Conservation (phyloP, 2,888 invertebrate species). For the Volucella inanis region DNA sequence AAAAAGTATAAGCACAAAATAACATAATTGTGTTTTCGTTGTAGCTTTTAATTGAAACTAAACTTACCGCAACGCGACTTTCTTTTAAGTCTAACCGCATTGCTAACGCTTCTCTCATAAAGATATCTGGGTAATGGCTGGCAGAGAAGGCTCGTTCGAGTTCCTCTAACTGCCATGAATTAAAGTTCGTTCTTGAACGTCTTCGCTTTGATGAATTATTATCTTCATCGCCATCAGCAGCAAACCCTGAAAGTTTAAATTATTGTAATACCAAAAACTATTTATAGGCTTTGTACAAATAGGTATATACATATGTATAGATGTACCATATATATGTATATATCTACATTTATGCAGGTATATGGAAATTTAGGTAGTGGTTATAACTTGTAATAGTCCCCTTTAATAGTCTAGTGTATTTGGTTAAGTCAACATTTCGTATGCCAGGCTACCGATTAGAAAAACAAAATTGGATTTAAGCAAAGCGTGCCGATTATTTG, state of each 20-base stretch:
- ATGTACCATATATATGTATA: too few species aligned
- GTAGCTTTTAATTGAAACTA: constrained; percentile 76
- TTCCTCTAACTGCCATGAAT: constrained; percentile 95
- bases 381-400: too few species aligned
- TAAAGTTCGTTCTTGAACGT: constrained; percentile 96
- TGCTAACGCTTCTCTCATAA: constrained; percentile 99
- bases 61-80: constrained; percentile 97
- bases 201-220: constrained; percentile 90
- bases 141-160: constrained; percentile 97
- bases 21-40: too few species aligned
- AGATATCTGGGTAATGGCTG: constrained; percentile 96
- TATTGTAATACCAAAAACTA: constrained; percentile 24
- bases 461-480: too few species aligned
- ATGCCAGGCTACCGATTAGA: too few species aligned
- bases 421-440: too few species aligned
- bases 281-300: not conserved
- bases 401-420: too few species aligned
- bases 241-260: constrained; percentile 82
- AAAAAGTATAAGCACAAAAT: not conserved
- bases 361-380: too few species aligned
- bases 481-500: too few species aligned
- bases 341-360: too few species aligned
- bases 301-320: too few species aligned
- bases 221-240: constrained; percentile 88
- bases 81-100: constrained; percentile 98